Evolutionary conservation across 2,797 vertebrate species (phyloP).

Genomic region (Craterocephalus amniculus): DNA sequence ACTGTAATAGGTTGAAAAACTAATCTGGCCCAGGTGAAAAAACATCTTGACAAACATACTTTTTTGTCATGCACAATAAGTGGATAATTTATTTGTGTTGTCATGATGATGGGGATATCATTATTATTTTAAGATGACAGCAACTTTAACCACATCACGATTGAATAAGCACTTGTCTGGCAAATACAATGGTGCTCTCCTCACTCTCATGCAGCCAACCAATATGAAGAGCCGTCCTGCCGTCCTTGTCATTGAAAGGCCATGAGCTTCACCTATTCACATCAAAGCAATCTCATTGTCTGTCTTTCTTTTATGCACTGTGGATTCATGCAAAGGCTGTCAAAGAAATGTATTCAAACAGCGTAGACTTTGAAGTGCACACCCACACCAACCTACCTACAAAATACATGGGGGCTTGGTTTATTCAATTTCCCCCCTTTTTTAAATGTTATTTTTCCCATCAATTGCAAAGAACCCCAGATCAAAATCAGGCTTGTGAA

Average conservation of each 20-base stretch:
- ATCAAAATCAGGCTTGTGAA: conserved; percentile 6
- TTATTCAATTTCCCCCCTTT: conserved; percentile 18
- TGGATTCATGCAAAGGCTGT: conserved; percentile 43
- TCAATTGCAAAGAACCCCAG: conserved; percentile 16
- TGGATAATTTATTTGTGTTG: conserved; percentile 6
- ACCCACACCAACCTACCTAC: neutral
- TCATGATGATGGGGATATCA: neutral
- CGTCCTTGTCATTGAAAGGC: conserved; percentile 38
- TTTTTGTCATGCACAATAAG: neutral
- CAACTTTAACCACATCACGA: conserved; percentile 9
- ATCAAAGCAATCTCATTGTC: conserved; percentile 65
- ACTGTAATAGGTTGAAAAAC: neutral
- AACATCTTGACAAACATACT: neutral
- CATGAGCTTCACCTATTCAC: conserved; percentile 49
- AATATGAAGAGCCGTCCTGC: conserved; percentile 54
- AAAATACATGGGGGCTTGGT: conserved; percentile 23
- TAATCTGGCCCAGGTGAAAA: neutral
- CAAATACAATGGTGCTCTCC: conserved; percentile 36
- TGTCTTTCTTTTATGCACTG: conserved; percentile 43
- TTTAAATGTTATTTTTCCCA: conserved; percentile 18
- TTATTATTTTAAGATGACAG: conserved; percentile 1
- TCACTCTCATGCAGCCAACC: conserved; percentile 31
- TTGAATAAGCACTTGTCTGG: neutral
- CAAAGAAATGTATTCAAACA: conserved; percentile 57
- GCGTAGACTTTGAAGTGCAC: conserved; percentile 58